Base-by-base conservation (phyloP, 1,140 invertebrate species). In the Dufourea novaeangliae region DNA sequence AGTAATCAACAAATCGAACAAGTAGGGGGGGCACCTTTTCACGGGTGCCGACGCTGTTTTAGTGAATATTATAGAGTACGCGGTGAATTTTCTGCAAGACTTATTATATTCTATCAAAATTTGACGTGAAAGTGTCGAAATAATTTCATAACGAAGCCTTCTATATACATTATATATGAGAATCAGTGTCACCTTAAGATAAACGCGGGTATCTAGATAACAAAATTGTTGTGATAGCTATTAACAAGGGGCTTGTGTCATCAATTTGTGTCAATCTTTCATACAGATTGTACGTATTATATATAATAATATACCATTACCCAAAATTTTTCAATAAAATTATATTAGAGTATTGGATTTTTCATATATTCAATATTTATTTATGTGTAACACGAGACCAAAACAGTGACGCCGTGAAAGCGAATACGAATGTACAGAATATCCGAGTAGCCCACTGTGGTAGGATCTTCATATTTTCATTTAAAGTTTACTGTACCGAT, bases 211-310 rank as follows among this genome's bases (percentile, higher is more conserved):
- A 75, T 56, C 79, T 54, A 63, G 64, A 77, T 83, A 87, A 86
- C 86, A 79, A 29, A 72, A 88, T 90, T 89, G 88, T 91, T 85
- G 46, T 89, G 87, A 89, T 88, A 88, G 88, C 67, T 75, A 63
- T 69, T 44, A 39, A 59, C n/a, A 39, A 41, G 34, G 39, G n/a
- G 29, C 20, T 50, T 50, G 46, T 50, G 46, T 50, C 20, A 17
- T 50, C 20, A n/a, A 22, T 50, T 50, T 50, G 17, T 50, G 4
- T 50, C 6, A 44, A 44, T 50, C n/a, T 50, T 50, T 8, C 46
- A 50, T 2, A 7, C 2, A 50, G 17, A 50, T n/a, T n/a, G 17
- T 7, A 7, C 6, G 6, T n/a, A 50, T 50, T n/a, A 50, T 54
- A 64, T 63, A 59, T 68, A 12, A 41, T n/a, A 25, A 68, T 54